Conservation (phyloP, 2,888 invertebrate species). For the Volucella bombylans region DNA sequence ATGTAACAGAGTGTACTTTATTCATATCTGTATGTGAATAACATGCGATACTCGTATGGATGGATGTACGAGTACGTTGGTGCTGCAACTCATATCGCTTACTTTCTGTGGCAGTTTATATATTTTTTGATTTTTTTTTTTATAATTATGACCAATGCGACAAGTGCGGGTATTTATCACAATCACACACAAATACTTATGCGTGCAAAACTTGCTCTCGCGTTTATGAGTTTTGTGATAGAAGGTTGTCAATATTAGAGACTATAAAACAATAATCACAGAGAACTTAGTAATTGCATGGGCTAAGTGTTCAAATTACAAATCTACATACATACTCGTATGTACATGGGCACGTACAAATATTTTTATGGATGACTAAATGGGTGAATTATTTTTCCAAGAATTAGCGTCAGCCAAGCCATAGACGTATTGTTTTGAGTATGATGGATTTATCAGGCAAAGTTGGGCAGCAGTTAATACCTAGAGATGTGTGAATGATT, state of each 20-base stretch:
- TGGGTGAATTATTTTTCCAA: too few species aligned
- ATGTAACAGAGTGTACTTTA: not conserved
- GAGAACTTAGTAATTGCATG: conserved; percentile 8
- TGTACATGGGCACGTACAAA: not conserved
- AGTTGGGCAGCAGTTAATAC: too few species aligned
- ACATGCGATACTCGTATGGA: not conserved
- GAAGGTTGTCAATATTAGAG: not conserved
- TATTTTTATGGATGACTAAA: too few species aligned
- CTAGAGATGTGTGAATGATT: too few species aligned
- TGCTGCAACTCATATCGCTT: not conserved
- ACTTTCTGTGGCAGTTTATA: conserved; percentile 2
- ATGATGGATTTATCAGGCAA: too few species aligned
- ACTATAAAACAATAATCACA: conserved; percentile 7
- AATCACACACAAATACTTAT: not conserved
- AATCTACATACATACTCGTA: not conserved
- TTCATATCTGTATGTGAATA: not conserved
- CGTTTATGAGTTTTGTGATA: conserved; percentile 5
- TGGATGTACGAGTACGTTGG: not conserved
- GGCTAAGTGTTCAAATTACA: not conserved
- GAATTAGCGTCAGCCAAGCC: too few species aligned
- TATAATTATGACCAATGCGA: conserved; percentile 1
- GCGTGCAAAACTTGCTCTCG: conserved; percentile 1
- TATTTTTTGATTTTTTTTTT: not conserved
- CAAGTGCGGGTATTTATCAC: not conserved
- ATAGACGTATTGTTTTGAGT: too few species aligned